These are phyloP conservation scores for Eubasilissa regina DNA, from an alignment of 1,140 invertebrate species.

Conservation along the genomic window DNA sequence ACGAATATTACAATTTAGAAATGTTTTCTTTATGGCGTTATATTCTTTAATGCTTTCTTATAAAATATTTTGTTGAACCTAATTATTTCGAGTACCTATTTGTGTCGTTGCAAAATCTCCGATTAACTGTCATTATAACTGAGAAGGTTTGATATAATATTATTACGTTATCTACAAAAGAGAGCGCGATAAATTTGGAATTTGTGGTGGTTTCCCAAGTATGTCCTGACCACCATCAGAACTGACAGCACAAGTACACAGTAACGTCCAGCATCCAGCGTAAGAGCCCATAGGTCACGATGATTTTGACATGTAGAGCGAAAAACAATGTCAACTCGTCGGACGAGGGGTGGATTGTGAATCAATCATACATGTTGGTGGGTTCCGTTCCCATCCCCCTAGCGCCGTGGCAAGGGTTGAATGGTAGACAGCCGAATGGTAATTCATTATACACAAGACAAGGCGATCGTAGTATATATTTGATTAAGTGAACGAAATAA, in stretches of 20 bases:
- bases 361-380: constrained; percentile 48
- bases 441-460: constrained; percentile 7
- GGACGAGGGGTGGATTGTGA: constrained; percentile 33
- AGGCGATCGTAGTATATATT: neutral
- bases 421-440: neutral
- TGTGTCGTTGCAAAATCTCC: too few relatives aligned
- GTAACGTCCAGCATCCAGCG: constrained; percentile 23
- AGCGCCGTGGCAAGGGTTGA: neutral
- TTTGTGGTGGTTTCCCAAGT: neutral
- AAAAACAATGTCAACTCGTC: constrained; percentile 54
- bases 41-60: too few relatives aligned
- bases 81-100: too few relatives aligned
- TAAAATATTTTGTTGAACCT: too few relatives aligned
- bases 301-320: constrained; percentile 52
- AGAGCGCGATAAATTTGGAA: too few relatives aligned
- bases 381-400: neutral
- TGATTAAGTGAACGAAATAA: too few relatives aligned
- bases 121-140: too few relatives aligned
- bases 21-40: too few relatives aligned
- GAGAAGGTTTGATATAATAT: too few relatives aligned
- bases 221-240: constrained; percentile 2
- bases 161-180: too few relatives aligned
- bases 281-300: neutral
- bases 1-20: too few relatives aligned
- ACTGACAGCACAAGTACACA: neutral